A percentile compares a stretch with the other conserved stretches of the same genome.
These are phyloP conservation scores for Lytechinus pictus DNA, from an alignment of 35 echinoderm and acorn worm species.

Conservation along the genomic window DNA sequence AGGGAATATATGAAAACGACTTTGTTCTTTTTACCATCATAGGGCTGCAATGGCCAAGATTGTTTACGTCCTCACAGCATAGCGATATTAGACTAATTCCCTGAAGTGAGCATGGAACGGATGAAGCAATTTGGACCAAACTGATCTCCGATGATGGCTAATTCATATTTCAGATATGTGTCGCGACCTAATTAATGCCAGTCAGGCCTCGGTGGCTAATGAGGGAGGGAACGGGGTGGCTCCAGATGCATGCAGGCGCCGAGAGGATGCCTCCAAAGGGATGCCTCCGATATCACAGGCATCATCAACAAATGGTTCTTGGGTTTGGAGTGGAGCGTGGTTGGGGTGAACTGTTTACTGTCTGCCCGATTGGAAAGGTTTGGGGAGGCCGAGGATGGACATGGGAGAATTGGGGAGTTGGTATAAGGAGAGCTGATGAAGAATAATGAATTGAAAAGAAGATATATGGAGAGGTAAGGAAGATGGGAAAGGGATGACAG, in stretches of 20 bases:
- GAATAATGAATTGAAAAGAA: neutral
- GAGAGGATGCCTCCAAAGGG: neutral
- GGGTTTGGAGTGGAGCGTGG: neutral
- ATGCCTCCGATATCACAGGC: neutral
- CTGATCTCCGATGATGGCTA: neutral
- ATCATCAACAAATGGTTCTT: conserved; percentile 13
- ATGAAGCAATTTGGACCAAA: neutral
- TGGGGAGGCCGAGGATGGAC: neutral
- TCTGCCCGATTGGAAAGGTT: neutral
- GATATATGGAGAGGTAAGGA: neutral
- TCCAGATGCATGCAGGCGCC: neutral
- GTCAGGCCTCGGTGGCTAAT: neutral
- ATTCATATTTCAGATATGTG: conserved; percentile 4
- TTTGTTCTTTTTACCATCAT: neutral
- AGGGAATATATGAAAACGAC: no score
- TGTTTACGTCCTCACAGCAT: neutral
- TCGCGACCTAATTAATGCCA: neutral
- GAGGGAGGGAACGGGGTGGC: neutral
- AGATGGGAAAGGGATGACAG: neutral
- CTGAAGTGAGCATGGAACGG: neutral
- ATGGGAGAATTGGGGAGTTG: neutral
- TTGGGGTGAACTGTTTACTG: neutral
- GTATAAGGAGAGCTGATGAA: neutral
- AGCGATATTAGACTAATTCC: neutral
- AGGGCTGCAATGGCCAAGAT: neutral